Evolutionary conservation across 1,140 invertebrate species (phyloP).

Genomic region (Pomacea maculata): DNA sequence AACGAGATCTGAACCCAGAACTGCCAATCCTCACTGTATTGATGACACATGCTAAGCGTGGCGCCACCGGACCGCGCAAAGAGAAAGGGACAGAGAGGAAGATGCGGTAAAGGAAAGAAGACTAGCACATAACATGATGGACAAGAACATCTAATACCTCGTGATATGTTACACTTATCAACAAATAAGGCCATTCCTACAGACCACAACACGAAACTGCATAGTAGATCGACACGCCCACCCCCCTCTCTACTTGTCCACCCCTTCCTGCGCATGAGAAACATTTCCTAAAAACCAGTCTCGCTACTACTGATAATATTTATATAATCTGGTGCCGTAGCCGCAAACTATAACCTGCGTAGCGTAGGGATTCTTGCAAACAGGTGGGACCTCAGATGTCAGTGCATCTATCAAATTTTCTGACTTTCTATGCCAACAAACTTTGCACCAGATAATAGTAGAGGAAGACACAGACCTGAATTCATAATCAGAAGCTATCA

Average conservation of each 20-base stretch:
- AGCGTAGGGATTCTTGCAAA: neutral
- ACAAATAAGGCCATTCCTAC: neutral
- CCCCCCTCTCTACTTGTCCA: neutral
- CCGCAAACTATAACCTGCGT: neutral
- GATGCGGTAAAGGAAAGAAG: neutral
- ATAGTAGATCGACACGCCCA: too few species aligned
- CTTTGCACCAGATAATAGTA: neutral
- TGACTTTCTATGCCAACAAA: neutral
- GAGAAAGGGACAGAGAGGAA: slow-evolving; percentile 2
- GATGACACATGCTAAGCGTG: neutral
- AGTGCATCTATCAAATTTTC: neutral
- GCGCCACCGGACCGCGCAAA: neutral
- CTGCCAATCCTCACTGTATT: neutral
- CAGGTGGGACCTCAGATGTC: neutral
- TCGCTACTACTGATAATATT: neutral
- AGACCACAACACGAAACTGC: neutral
- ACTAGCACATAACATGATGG: neutral
- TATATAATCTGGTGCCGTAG: neutral
- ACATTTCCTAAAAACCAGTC: neutral
- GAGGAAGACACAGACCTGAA: too few species aligned
- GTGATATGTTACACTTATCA: too few species aligned
- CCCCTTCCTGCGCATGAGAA: neutral
- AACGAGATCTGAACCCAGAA: neutral
- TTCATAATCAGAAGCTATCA: too few species aligned
- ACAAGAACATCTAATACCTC: too few species aligned